phyloP scores from a whole-genome alignment of 2,888 invertebrate species.

The Nymphalis urticae region DNA sequence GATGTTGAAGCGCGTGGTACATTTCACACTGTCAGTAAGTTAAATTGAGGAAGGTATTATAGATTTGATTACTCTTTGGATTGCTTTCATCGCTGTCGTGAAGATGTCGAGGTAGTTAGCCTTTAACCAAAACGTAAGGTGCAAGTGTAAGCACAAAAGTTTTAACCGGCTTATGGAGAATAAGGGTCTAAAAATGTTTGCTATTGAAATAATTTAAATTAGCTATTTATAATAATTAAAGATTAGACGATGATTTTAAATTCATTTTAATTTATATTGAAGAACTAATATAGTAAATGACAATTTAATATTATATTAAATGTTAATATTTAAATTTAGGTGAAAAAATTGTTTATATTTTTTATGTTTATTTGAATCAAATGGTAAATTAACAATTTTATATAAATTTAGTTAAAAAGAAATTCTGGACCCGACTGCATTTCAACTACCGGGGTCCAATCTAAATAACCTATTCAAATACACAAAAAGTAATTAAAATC shows the following conservation, averaged over 20 bases:
- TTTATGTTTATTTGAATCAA: too few relatives aligned
- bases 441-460: too few relatives aligned
- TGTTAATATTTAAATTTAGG: too few relatives aligned
- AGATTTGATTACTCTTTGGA: constrained; percentile 39
- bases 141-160: constrained; percentile 7
- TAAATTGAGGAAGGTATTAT: constrained; percentile 39
- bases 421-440: too few relatives aligned
- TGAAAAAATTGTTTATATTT: too few relatives aligned
- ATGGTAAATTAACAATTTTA: too few relatives aligned
- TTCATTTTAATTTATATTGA: background rate
- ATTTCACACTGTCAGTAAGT: constrained; percentile 31
- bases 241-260: background rate
- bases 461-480: too few relatives aligned
- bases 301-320: too few relatives aligned
- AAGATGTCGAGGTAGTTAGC: constrained; percentile 28
- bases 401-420: too few relatives aligned
- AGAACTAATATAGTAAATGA: background rate
- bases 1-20: constrained; percentile 10
- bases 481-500: too few relatives aligned
- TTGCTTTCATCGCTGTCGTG: constrained; percentile 34
- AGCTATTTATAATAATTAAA: too few relatives aligned
- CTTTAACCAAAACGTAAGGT: constrained; percentile 9
- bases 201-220: too few relatives aligned
- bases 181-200: background rate
- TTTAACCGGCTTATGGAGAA: constrained; percentile 13